Conservation (phyloP, 2,888 invertebrate genomes). For the Apomyelois bistriatella region DNA sequence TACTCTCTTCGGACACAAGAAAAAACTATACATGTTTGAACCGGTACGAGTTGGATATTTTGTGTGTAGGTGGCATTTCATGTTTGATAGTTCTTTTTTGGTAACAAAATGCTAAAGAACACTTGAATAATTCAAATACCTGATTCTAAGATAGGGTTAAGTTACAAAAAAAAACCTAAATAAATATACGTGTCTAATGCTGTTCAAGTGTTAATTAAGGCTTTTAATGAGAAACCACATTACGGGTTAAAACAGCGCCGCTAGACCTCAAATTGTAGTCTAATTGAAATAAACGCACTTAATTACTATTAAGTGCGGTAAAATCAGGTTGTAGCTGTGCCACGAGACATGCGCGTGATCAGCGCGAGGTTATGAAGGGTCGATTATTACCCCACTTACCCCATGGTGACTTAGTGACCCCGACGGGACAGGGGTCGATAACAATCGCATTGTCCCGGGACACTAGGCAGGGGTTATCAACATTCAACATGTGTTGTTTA, state of each 20-base stretch:
- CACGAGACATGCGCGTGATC: conserved; percentile 49
- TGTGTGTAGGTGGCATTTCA: conserved; percentile 76
- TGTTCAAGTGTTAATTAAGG: conserved; percentile 1
- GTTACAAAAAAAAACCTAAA: conserved; percentile 15
- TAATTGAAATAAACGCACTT: conserved; percentile 7
- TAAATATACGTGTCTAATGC: background rate
- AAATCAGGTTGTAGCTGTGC: conserved; percentile 33
- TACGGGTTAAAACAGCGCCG: background rate
- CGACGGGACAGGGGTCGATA: conserved; percentile 40
- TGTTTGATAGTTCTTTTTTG: conserved; percentile 63
- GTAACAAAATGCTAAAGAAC: conserved; percentile 67
- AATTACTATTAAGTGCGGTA: conserved; percentile 4
- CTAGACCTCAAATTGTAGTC: conserved; percentile 6
- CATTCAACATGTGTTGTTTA: conserved; percentile 53
- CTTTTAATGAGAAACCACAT: conserved; percentile 1
- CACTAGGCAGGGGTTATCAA: conserved; percentile 45
- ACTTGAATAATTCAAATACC: conserved; percentile 44
- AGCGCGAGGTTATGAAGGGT: conserved; percentile 38
- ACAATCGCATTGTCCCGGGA: conserved; percentile 62
- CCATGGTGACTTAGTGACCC: conserved; percentile 62
- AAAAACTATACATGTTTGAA: conserved; percentile 76
- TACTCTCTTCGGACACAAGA: conserved; percentile 69
- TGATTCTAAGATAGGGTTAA: conserved; percentile 40
- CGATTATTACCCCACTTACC: conserved; percentile 30
- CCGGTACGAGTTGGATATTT: conserved; percentile 68